Evolutionary conservation across 2,888 invertebrate species (phyloP), one percentile per base, ranked within the genome.

Genomic region (Drosophila vallismaia): DNA sequence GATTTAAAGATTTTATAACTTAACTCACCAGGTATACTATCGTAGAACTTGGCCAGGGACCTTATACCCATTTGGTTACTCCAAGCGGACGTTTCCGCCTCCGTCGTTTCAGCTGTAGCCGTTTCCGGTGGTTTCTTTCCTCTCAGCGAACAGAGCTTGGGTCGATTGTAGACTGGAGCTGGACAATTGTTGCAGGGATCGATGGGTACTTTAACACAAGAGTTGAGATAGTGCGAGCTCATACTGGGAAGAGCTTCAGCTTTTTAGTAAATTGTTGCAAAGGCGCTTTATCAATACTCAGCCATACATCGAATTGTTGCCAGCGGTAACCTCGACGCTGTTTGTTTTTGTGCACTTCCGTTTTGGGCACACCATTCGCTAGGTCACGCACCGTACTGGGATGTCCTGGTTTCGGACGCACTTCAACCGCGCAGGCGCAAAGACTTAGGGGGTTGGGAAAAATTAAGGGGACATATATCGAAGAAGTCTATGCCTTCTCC

Each of bases 171-270:
- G 0, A 93, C 92, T 8, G 95, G 94, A 75, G 94, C 94, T 10
- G 95, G 95, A 91, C 95, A 94, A 88, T 94, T 94, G 88, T 93
- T 95, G 72, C 93, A 92, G 2, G 95, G 95, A 92, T 95, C 94
- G 57, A 95, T 92, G 12, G 96, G 95, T 72, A 94, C 93, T 92
- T 94, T 95, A 10, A 95, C 88, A 88, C 95, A 96, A 36, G 94
- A 94, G 92, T 95, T 94, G 72, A 93, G 94, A 91, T 95, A 96
- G 90, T 95, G 94, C 66, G 92, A 91, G 64, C 91, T 89, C 93
- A 93, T 93, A 74, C 38, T 49, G 58, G 19, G 49, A 62, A 51
- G 45, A 46, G 45, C 55, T 14, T 45, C 36, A 10, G 24, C 28
- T 56, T 57, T 51, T 19, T 33, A 28, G 36, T 51, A 63, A 62